Base-by-base conservation (phyloP, 2,888 invertebrate species). In the Morinoia aosen region DNA sequence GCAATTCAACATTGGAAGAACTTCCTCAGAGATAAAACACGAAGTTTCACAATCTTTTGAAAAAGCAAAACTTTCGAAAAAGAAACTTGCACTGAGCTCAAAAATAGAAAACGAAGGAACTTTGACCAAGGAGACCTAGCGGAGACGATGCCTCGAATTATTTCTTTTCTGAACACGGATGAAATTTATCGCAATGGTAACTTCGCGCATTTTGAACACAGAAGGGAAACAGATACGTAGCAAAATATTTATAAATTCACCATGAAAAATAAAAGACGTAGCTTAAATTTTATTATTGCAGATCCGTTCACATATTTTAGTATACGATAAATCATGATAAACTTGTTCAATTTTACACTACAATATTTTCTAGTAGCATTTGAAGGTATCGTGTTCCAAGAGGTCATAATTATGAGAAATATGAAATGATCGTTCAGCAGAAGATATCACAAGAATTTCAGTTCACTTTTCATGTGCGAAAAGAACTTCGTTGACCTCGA, bases 11-110 rank as follows among this genome's bases (percentile, higher is more conserved):
- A 39, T 40, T 90, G 40, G 90, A 40, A 48, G 40, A 90, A 90
- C 90, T 90, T 90, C 40, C 3, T 16, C 12, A 25, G 90, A 90
- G 90, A 90, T 90, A 90, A 90, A 90, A 90, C 90, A 90, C 90
- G 14, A 90, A 90, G 40, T 90, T 90, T 48, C 40, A 48, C 11
- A 90, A 90, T 90, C 90, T 90, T 90, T 10, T 48, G 48, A 90
- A 90, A 90, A 90, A 90, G 48, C 40, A 90, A 40, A 90, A 90
- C 90, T 90, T 40, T 16, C 25, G 76, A 76, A 76, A 25, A 76
- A 76, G 76, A 76, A 76, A 76, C 76, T 76, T 76, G 76, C 76
- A 33, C 33, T 33, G 25, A 76, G 8, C 76, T 76, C 76, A 76
- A 76, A 76, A 76, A 76, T 76, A 76, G 76, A 76, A 76, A 76